Percentiles rank a stretch among this genome's conserved stretches.
phyloP scores from a whole-genome alignment of 1,140 invertebrate genomes.

The Antheraea pernyi region DNA sequence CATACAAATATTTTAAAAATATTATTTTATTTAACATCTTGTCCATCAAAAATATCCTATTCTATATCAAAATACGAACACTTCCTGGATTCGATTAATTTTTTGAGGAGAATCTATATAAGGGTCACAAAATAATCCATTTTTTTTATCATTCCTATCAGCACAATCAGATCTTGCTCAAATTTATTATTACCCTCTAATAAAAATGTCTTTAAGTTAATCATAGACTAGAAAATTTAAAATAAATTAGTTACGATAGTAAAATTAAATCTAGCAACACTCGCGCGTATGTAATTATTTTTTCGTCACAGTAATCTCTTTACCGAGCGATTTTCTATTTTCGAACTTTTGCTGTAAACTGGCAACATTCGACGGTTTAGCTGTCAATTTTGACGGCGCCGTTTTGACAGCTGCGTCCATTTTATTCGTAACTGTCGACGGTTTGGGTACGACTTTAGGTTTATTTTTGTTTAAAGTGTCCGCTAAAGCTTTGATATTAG shows the following conservation, averaged over 20 bases:
- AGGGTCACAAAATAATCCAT: not conserved
- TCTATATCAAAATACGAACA: conserved; percentile 42
- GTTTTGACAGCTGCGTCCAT: conserved; percentile 58
- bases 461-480: conserved; percentile 68
- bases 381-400: conserved; percentile 76
- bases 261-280: conserved; percentile 17
- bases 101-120: conserved; percentile 12
- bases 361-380: conserved; percentile 84
- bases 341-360: conserved; percentile 88
- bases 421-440: conserved; percentile 48
- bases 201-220: conserved; percentile 11
- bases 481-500: conserved; percentile 65
- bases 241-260: conserved; percentile 17
- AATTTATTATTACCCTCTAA: not conserved
- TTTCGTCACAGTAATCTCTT: conserved; percentile 58
- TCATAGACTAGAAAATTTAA: conserved; percentile 28
- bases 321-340: conserved; percentile 70
- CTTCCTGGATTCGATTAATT: conserved; percentile 18
- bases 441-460: conserved; percentile 69
- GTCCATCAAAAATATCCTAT: conserved; percentile 19
- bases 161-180: conserved; percentile 3
- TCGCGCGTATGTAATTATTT: conserved; percentile 36
- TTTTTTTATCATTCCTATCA: conserved; percentile 15
- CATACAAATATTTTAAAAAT: conserved; percentile 25
- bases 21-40: not conserved